Percentiles rank a stretch among this genome's conserved stretches.
Conservation (phyloP, 2,797 vertebrate genomes). For the Xerus rutilus region DNA sequence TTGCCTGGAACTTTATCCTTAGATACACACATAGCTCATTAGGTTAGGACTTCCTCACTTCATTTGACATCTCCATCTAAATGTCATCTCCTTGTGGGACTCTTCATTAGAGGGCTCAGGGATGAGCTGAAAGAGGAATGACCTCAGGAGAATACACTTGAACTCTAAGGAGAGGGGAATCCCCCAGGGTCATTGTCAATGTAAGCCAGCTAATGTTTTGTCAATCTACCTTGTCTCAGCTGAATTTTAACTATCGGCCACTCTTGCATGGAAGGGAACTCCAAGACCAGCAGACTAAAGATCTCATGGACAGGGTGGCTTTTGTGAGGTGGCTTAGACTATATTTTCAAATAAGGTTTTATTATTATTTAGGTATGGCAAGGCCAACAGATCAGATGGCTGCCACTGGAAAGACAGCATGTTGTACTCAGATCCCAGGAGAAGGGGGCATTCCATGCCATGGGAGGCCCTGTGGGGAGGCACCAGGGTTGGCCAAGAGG, state of each 20-base stretch:
- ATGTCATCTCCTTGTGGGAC: not conserved
- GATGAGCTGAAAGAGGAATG: not conserved
- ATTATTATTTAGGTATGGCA: not conserved
- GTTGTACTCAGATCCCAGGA: not conserved
- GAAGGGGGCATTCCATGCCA: not conserved
- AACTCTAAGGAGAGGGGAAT: not conserved
- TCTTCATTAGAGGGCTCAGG: not conserved
- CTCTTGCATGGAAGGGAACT: not conserved
- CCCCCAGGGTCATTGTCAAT: not conserved
- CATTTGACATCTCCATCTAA: not conserved
- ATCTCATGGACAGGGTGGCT: not conserved
- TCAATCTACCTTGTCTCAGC: not conserved
- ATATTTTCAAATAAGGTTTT: not conserved
- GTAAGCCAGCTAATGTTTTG: not conserved
- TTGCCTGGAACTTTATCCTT: not conserved
- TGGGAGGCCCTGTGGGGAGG: too few relatives aligned
- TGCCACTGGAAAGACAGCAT: not conserved
- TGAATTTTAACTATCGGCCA: not conserved
- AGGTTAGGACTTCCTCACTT: not conserved
- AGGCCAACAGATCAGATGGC: not conserved
- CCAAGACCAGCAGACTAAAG: not conserved
- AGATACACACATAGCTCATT: not conserved
- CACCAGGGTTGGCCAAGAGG: not conserved
- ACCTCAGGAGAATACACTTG: not conserved
- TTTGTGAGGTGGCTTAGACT: not conserved